Conservation (phyloP, 2,113 vertebrate species). For the Cyanoliseus patagonus region DNA sequence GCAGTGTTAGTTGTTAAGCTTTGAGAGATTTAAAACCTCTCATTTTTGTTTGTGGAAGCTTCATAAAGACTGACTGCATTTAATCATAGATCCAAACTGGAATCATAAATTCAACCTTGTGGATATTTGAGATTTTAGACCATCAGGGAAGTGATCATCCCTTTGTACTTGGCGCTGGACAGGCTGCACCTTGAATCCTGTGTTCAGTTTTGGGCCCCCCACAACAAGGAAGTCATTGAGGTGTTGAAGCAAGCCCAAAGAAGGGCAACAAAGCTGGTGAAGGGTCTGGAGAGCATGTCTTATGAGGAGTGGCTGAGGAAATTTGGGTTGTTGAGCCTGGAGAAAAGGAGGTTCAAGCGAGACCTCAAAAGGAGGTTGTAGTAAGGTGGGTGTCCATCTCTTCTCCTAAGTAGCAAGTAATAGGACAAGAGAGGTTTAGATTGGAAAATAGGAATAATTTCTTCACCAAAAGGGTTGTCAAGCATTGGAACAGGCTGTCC, state of each 20-base stretch:
- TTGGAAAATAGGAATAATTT: neutral
- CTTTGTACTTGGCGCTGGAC: neutral
- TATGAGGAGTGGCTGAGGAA: neutral
- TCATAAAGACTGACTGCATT: neutral
- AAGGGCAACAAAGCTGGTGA: neutral
- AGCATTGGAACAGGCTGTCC: neutral
- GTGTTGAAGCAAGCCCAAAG: neutral
- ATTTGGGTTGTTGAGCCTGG: neutral
- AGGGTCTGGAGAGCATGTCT: neutral
- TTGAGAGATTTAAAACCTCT: neutral
- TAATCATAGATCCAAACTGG: neutral
- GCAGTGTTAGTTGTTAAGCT: neutral
- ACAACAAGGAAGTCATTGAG: neutral
- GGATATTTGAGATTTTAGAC: neutral
- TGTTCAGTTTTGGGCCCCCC: neutral
- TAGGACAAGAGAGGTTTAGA: neutral
- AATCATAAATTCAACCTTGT: neutral
- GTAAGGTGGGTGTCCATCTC: neutral
- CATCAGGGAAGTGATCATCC: neutral
- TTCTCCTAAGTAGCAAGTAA: neutral
- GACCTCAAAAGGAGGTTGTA: neutral
- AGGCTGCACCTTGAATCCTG: accelerated
- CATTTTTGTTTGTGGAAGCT: neutral
- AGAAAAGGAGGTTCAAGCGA: neutral
- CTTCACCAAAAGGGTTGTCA: neutral